Percentiles rank a stretch among this genome's conserved stretches.
phyloP scores from a whole-genome alignment of 2,797 vertebrate species.

The Clamator glandarius region DNA sequence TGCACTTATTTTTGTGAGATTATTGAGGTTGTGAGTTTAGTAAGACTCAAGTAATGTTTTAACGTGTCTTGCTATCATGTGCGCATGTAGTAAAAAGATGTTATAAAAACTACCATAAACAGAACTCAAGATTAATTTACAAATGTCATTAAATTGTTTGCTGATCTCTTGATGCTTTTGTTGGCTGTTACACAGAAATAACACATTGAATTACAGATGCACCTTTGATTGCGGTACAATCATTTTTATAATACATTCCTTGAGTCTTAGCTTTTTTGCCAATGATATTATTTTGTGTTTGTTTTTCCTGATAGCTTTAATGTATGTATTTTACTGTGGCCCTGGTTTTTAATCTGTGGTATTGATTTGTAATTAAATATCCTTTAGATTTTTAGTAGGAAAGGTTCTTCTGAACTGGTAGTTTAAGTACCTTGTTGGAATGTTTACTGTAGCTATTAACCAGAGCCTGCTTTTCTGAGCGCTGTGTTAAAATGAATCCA shows the following conservation, averaged over 20 bases:
- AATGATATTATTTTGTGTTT: not conserved
- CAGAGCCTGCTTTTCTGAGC: not conserved
- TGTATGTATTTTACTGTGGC: too few species aligned
- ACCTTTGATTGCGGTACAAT: not conserved
- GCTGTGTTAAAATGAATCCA: not conserved
- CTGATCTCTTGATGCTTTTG: not conserved
- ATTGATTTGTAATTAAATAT: not conserved
- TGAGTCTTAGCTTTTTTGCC: not conserved
- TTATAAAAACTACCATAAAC: not conserved
- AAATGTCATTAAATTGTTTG: not conserved
- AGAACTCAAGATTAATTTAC: not conserved
- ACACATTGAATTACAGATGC: not conserved
- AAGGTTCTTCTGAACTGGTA: not conserved
- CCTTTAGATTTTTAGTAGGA: not conserved
- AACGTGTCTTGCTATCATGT: not conserved
- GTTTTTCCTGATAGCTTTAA: not conserved
- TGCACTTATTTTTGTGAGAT: not conserved
- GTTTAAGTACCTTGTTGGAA: not conserved
- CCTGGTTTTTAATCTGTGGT: not conserved
- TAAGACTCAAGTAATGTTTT: slow-evolving; percentile 37
- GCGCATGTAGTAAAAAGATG: not conserved
- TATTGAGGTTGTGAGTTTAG: not conserved
- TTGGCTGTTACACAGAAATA: not conserved
- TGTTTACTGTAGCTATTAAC: not conserved
- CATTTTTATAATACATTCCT: not conserved